Percentiles rank a stretch among this genome's conserved stretches.
Conservation (phyloP, 1,140 invertebrate species). For the Stegodyphus dumicola region DNA sequence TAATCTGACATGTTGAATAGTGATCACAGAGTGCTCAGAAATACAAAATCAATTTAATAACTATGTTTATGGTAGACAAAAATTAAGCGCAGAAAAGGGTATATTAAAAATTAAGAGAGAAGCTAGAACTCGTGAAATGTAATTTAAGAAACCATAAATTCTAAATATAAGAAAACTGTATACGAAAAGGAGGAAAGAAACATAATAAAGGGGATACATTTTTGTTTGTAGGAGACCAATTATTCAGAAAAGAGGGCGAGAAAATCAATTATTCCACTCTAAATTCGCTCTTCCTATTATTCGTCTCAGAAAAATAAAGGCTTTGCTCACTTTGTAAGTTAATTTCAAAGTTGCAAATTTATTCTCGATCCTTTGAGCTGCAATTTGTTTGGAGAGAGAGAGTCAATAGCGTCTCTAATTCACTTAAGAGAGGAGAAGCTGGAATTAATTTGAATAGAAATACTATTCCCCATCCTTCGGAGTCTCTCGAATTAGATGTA, state of each 20-base stretch:
- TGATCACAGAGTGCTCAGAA: no score
- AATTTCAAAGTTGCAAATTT: conserved; percentile 1
- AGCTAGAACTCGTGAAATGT: no score
- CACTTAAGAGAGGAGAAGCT: neutral
- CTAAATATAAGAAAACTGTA: no score
- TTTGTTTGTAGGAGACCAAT: neutral
- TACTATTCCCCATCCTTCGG: neutral
- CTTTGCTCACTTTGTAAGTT: neutral
- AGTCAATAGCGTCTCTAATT: neutral
- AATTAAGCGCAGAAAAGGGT: no score
- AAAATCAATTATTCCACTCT: neutral
- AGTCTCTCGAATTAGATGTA: neutral
- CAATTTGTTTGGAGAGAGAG: neutral
- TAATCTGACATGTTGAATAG: no score
- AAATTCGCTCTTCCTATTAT: neutral
- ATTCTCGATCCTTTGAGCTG: neutral
- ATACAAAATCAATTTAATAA: no score
- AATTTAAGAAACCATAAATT: no score
- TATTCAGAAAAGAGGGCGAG: neutral
- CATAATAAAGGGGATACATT: neutral
- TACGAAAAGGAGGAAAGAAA: no score
- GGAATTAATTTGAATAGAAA: conserved; percentile 3
- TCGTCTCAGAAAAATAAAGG: neutral
- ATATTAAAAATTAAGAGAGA: no score
- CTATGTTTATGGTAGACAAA: no score